phyloP scores from a whole-genome alignment of 2,888 invertebrate species.

The Agapostemon virescens region DNA sequence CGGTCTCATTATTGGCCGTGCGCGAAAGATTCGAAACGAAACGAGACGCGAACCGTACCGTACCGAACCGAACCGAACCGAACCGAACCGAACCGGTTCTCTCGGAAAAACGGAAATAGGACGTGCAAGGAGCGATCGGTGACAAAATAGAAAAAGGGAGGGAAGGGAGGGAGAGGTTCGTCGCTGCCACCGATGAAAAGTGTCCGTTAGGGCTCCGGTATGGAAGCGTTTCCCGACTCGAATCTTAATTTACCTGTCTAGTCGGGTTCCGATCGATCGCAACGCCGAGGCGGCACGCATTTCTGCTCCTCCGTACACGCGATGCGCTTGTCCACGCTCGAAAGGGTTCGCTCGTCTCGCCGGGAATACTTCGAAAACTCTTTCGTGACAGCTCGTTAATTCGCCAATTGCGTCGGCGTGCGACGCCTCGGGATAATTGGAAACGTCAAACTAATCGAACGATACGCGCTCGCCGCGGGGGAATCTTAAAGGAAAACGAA shows the following conservation, averaged over 20 bases:
- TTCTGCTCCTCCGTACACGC: slow-evolving; percentile 44
- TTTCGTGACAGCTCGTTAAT: slow-evolving; percentile 66
- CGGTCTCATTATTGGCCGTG: neutral
- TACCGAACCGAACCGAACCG: neutral
- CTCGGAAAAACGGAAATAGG: neutral
- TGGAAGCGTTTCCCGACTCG: slow-evolving; percentile 47
- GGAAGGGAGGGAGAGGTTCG: neutral
- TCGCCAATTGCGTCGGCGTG: slow-evolving; percentile 51
- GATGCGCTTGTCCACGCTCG: slow-evolving; percentile 33
- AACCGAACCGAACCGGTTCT: neutral
- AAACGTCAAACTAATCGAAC: slow-evolving; percentile 63
- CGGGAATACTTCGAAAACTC: slow-evolving; percentile 52
- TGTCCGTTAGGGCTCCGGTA: slow-evolving; percentile 48
- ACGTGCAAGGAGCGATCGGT: neutral
- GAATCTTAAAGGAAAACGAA: slow-evolving; percentile 28
- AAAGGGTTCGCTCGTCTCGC: slow-evolving; percentile 36
- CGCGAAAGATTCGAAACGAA: slow-evolving; percentile 4
- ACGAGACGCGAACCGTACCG: neutral
- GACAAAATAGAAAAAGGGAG: neutral
- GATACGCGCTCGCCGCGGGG: slow-evolving; percentile 35
- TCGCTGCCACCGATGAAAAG: slow-evolving; percentile 41
- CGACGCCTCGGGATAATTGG: slow-evolving; percentile 60
- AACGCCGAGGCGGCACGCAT: slow-evolving; percentile 44
- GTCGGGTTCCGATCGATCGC: slow-evolving; percentile 60
- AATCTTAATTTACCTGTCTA: slow-evolving; percentile 67